Evolutionary conservation across 2,888 invertebrate genomes (phyloP), one percentile per base, ranked within the genome.

Genomic region (Drosophila pullipes): DNA sequence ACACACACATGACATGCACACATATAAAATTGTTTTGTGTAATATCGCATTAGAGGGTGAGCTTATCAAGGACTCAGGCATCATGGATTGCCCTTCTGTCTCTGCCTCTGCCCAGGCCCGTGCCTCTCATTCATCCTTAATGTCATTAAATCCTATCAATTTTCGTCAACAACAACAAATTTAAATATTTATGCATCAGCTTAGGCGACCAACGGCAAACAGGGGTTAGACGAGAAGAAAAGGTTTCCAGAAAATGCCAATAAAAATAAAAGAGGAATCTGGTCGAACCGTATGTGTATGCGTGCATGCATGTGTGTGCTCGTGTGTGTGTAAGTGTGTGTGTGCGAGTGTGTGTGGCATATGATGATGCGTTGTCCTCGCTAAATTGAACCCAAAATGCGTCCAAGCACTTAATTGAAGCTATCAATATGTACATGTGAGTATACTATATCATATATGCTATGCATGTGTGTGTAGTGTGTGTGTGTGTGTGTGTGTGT

Each of bases 111-210:
- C 65, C 67, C 68, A 72, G 5, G 69, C 57, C 52, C 28, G 58
- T 68, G 74, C 60, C 69, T 62, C 74, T 18, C 57, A 69, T 49
- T 69, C 49, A 31, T 69, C 70, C 81, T 69, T 77, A 90, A 89
- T 83, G 77, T 86, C 86, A 89, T 86, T 90, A 88, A 90, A 90
- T 89, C 86, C 90, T 81, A 90, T 86, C 89, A 86, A 86, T 86
- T 90, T 89, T 77, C 81, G 85, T 79, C 76, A 74, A 70, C 79
- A 80, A 77, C 77, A 81, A 67, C 74, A 80, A 85, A 89, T 88
- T 85, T 77, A 80, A 88, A 84, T 89, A 84, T 84, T 84, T 89
- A 89, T 89, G 73, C 75, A 72, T 60, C 57, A 78, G 82, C 84
- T 87, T 79, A 85, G 64, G 67, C 76, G 63, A 50, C 58, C 81